Evolutionary conservation across 2,113 vertebrate species (phyloP).

Genomic region (Paracanthobrama guichenoti): DNA sequence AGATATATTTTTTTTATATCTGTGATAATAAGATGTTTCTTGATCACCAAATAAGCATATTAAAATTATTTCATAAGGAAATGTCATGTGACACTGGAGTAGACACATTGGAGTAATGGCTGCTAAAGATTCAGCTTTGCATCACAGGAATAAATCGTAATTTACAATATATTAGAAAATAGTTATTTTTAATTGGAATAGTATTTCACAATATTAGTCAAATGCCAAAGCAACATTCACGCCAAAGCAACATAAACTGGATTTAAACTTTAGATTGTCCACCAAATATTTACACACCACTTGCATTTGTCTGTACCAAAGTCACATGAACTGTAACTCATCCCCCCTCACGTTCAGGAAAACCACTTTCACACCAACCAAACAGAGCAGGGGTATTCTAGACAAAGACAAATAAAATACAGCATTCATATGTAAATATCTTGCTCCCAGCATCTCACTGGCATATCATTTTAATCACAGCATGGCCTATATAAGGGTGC

Average conservation of each 20-base stretch:
- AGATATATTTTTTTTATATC: too few relatives aligned
- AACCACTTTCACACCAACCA: background rate
- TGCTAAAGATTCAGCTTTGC: background rate
- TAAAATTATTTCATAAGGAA: background rate
- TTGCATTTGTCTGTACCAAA: background rate
- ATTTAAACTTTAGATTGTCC: too few relatives aligned
- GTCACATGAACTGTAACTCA: background rate
- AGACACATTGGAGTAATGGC: background rate
- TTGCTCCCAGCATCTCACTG: background rate
- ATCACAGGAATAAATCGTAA: background rate
- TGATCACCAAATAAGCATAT: background rate
- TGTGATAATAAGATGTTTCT: background rate
- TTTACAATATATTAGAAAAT: background rate
- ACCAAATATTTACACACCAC: background rate
- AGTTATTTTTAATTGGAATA: background rate
- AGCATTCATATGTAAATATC: background rate
- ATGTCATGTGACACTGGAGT: background rate
- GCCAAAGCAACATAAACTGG: background rate
- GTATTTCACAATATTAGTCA: background rate
- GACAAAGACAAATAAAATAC: background rate
- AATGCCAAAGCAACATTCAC: background rate
- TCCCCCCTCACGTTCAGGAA: background rate
- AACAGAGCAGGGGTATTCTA: background rate
- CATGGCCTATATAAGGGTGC: background rate
- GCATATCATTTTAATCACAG: constrained; percentile 9